Base-by-base conservation (phyloP, 2,113 vertebrate genomes). In the Bubo bubo region DNA sequence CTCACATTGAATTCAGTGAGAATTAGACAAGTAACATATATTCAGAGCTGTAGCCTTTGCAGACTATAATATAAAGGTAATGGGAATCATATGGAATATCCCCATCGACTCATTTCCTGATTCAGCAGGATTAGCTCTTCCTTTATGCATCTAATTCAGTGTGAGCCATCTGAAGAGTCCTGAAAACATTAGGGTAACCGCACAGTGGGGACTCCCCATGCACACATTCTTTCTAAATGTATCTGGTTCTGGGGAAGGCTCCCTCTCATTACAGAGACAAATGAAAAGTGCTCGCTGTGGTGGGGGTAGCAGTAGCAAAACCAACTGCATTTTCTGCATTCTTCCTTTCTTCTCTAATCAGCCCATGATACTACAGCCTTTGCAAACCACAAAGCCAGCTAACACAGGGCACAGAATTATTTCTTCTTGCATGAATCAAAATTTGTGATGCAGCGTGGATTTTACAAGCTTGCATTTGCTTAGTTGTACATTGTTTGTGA, bases 91-190 rank as follows among this genome's bases (percentile, higher is more conserved):
- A 60, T 1, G 3, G 68, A 77, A 15, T 72, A 68, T 94, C 91
- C 89, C 88, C 24, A 60, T 87, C 0, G 70, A 67, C 93, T 94
- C 73, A 58, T 96, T 91, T 95, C 73, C 88, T 89, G 88, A 92
- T 94, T 97, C 95, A 95, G 94, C 88, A 95, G 75, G 64, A 84
- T 89, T 91, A 34, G 24, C 37, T 88, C 75, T 86, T 87, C 58
- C 20, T 88, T 93, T 90, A 73, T 72, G 55, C 23, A n/a, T 75
- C 14, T 82, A 75, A 79, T 85, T 92, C 88, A 73, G 37, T 18
- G 2, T 32, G 47, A 92, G 32, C 27, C 50, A 71, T 90, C 55
- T 85, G 91, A 95, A 92, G 72, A 91, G 24, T 79, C 80, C 60
- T 68, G 62, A 87, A 93, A 89, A 84, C 70, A 85, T 88, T 45